Percentiles rank a stretch among this genome's conserved stretches.
Conservation (phyloP, 2,113 vertebrate genomes). For the Mormyrus iriodes region DNA sequence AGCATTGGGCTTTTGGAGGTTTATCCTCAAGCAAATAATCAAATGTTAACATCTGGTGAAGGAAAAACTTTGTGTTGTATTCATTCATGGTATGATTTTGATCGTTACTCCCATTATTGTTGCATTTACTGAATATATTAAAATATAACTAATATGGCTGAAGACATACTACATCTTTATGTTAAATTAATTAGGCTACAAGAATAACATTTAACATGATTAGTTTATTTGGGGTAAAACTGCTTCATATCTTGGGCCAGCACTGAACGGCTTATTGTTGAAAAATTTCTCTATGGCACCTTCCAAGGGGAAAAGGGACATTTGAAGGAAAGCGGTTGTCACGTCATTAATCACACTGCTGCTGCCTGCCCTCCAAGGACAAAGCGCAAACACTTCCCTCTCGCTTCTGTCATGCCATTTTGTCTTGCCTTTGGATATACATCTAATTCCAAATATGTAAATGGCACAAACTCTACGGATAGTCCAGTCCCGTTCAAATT, state of each 20-base stretch:
- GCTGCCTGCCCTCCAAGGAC: slow-evolving; percentile 26
- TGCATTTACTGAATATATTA: not conserved
- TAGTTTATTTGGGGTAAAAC: not conserved
- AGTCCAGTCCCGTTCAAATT: not conserved
- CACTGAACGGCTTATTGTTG: not conserved
- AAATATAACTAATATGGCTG: not conserved
- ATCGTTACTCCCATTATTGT: not conserved
- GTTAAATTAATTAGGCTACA: not conserved
- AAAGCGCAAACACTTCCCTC: slow-evolving; percentile 12
- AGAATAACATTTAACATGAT: not conserved
- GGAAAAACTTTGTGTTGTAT: not conserved
- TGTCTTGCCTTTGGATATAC: not conserved
- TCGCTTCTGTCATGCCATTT: not conserved
- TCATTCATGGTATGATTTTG: no score
- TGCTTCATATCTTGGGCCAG: not conserved
- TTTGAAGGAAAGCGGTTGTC: slow-evolving; percentile 46
- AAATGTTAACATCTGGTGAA: not conserved
- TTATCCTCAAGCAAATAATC: not conserved
- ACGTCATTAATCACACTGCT: slow-evolving; percentile 53
- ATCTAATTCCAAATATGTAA: not conserved
- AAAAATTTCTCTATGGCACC: slow-evolving; percentile 32
- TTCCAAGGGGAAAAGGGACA: slow-evolving; percentile 35
- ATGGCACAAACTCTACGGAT: not conserved
- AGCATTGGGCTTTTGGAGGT: not conserved
- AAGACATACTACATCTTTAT: not conserved